Conservation (phyloP, 2,113 vertebrate genomes). For the Platichthys stellatus region DNA sequence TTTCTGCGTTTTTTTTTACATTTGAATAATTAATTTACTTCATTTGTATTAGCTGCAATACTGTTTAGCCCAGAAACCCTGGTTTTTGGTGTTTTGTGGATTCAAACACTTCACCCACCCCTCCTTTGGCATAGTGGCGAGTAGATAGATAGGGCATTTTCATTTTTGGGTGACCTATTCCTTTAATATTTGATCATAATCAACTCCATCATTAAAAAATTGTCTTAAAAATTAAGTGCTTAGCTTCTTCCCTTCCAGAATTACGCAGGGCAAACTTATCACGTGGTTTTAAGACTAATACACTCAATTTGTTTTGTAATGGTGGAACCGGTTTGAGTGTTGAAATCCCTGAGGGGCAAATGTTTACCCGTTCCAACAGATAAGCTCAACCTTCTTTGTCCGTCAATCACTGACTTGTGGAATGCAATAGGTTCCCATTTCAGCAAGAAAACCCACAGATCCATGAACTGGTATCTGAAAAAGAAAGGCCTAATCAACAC, state of each 20-base stretch:
- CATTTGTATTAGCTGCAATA: too few species aligned
- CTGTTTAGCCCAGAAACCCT: too few species aligned
- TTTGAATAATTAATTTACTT: too few species aligned
- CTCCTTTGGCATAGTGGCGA: too few species aligned
- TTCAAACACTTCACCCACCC: too few species aligned
- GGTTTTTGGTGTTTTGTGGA: too few species aligned
- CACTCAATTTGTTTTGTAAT: not conserved
- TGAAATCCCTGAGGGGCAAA: slow-evolving; percentile 64
- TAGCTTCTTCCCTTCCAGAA: not conserved
- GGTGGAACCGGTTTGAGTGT: slow-evolving; percentile 71
- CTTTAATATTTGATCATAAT: too few species aligned
- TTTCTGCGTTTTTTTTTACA: too few species aligned
- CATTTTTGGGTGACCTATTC: not conserved
- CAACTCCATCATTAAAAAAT: too few species aligned
- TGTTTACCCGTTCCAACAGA: slow-evolving; percentile 82
- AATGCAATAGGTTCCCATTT: slow-evolving; percentile 61
- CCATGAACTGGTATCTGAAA: not conserved
- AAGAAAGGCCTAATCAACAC: not conserved
- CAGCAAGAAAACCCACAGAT: not conserved
- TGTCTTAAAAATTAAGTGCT: too few species aligned
- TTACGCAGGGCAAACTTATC: slow-evolving; percentile 2
- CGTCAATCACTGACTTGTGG: slow-evolving; percentile 61
- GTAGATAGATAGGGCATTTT: not conserved
- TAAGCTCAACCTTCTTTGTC: slow-evolving; percentile 53
- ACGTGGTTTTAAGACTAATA: not conserved